Evolutionary conservation across 64 coral and sea anemone genomes (phyloP), one percentile per base, ranked within the genome.

Genomic region (Pachyseris speciosa): DNA sequence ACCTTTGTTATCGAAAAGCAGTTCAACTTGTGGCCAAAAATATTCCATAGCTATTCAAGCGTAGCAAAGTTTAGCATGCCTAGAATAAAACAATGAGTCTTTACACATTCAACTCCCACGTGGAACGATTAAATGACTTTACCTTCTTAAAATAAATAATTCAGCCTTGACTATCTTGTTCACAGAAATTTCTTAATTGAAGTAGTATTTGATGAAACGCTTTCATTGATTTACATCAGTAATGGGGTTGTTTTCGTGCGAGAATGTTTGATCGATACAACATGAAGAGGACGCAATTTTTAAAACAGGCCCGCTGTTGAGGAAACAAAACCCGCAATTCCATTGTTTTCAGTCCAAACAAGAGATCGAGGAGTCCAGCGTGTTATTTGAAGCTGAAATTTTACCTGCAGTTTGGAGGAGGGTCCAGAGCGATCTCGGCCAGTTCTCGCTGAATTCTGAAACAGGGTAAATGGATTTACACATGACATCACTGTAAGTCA

Each of bases 381-480:
- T 80, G 47, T 34, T 37, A 80, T 81, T 81, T 63, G 51, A 61
- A n/a, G 51, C 34, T 34, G 17, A 81, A 74, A 76, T 41, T 75
- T 96, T 96, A 96, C 95, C 95, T 96, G 91, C 94, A 96, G 55
- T 96, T 96, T 63, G 95, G 95, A 22, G 95, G 95, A 60, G 95
- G 95, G 22, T 96, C 95, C 72, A 96, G 41, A 15, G 95, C 76
- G 40, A 96, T 96, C 67, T 93, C 95, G 12, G 95, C 91, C 77
- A 96, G 37, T 29, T 96, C 95, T 73, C 91, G 74, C 72, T 96
- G 91, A 42, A 96, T 96, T 78, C 95, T 96, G 74, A 38, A 80
- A 80, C 10, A 65, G 74, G 84, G 48, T 32, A 67, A 64, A 74
- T 32, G 34, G 10, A 41, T 71, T 38, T 71, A 33, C 3, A 17